phyloP scores from a whole-genome alignment of 2,113 vertebrate genomes.

The Verasper variegatus region DNA sequence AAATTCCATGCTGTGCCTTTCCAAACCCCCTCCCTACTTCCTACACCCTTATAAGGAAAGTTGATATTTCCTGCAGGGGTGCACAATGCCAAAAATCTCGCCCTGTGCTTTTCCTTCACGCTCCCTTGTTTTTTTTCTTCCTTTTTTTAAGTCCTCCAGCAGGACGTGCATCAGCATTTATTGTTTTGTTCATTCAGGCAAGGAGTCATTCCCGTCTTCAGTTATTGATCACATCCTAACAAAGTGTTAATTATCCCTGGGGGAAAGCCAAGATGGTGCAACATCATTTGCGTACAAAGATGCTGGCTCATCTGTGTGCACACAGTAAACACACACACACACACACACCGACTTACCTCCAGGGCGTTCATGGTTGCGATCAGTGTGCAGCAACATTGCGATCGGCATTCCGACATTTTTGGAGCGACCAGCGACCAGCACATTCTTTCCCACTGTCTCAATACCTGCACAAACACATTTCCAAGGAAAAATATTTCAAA shows the following conservation, averaged over 20 bases:
- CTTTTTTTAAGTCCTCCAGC: neutral
- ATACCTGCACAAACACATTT: constrained; percentile 84
- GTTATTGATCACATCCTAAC: constrained; percentile 5
- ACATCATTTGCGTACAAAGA: constrained; percentile 2
- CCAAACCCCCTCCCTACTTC: constrained; percentile 48
- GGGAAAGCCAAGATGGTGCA: constrained; percentile 52
- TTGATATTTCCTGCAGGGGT: neutral
- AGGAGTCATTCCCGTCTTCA: constrained; percentile 7
- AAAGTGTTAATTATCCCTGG: constrained; percentile 1
- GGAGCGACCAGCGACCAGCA: constrained; percentile 91
- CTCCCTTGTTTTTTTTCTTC: neutral
- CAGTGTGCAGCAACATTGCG: constrained; percentile 91
- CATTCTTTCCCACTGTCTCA: constrained; percentile 91
- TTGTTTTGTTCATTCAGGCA: constrained; percentile 17
- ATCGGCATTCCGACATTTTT: constrained; percentile 97
- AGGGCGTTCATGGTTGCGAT: constrained; percentile 89
- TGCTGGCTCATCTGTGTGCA: neutral
- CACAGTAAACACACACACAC: neutral
- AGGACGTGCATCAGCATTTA: constrained; percentile 32
- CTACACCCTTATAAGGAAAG: constrained; percentile 62
- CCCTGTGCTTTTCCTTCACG: constrained; percentile 32
- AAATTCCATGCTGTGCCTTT: constrained; percentile 8
- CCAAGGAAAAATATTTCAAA: neutral
- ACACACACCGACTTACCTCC: constrained; percentile 83
- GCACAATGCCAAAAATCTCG: constrained; percentile 15